These are phyloP conservation scores for Bradysia coprophila DNA, from an alignment of 1,140 invertebrate genomes.

Conservation along the genomic window DNA sequence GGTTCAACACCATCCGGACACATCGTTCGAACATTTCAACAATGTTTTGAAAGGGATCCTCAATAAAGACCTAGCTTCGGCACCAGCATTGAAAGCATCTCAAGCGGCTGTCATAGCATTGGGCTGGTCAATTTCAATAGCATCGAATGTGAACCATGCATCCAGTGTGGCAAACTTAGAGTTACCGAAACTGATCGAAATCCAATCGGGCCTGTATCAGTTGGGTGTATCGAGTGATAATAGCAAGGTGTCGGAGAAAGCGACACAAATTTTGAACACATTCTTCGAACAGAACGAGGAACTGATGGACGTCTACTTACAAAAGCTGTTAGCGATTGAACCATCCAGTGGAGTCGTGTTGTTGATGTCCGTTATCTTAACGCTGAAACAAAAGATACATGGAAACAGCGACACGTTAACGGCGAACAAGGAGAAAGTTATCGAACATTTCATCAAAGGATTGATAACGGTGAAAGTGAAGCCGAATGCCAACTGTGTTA, in stretches of 20 bases:
- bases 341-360: conserved; percentile 10
- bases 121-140: conserved; percentile 12
- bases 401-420: conserved; percentile 20
- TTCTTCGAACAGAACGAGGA: conserved; percentile 14
- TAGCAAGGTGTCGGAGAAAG: conserved; percentile 11
- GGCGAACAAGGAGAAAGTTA: conserved; percentile 25
- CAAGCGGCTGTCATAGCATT: conserved; percentile 14
- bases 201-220: conserved; percentile 15
- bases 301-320: conserved; percentile 8
- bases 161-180: conserved; percentile 16
- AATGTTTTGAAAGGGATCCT: conserved; percentile 37
- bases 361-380: conserved; percentile 12
- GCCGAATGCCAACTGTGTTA: conserved; percentile 45
- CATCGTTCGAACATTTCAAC: conserved; percentile 47
- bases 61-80: conserved; percentile 39
- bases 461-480: conserved; percentile 63
- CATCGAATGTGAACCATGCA: conserved; percentile 9
- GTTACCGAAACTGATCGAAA: conserved; percentile 14
- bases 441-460: conserved; percentile 63
- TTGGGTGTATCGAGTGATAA: conserved; percentile 10
- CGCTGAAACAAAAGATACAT: conserved; percentile 6
- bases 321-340: conserved; percentile 10
- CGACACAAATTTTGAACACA: conserved; percentile 16
- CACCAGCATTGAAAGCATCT: conserved; percentile 42
- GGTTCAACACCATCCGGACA: conserved; percentile 39